Evolutionary conservation across 2,888 invertebrate genomes (phyloP), one percentile per base, ranked within the genome.

Genomic region (Machimus atricapillus): DNA sequence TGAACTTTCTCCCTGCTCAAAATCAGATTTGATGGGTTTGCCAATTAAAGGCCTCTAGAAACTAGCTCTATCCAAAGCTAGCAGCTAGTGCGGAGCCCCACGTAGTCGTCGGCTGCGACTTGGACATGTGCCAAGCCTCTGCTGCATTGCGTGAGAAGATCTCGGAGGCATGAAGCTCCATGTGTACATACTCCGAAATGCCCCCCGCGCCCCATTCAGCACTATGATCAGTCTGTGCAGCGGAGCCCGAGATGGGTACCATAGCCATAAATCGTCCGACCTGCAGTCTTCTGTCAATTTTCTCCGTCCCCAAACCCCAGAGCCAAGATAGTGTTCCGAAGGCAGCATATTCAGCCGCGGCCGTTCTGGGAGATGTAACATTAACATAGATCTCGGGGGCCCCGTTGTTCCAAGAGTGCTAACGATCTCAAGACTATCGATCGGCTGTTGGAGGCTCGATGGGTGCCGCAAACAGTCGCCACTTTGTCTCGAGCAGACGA

Each of bases 231-330:
- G 40, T 0, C 1, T 40, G 9, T 40, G 40, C 52, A 52, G n/a
- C 52, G 52, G 52, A 52, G 52, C n/a, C 52, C 52, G 52, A 52
- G 52, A 52, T 76, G 37, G 5, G 76, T 7, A 74, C 74, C 56
- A 7, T 23, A 7, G 82, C 82, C 56, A 82, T 82, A 82, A 82
- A 82, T 82, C 37, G 52, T 66, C 34, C 82, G 82, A 82, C 58
- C 82, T 82, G 58, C 82, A 82, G 82, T 82, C 58, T 82, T 82
- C 58, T 58, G 82, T 82, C 82, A 82, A 82, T 82, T 82, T 82
- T 82, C 56, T n/a, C 23, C 52, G 34, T 82, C 82, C 31, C 52
- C 52, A 37, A 31, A 66, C 58, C 27, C 27, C 23, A 58, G 43
- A 43, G 31, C 3, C 31, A 3, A n/a, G 31, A 31, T 1, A 1